These are phyloP conservation scores for Bombus superbus DNA, from an alignment of 1,140 invertebrate genomes.

Conservation along the genomic window DNA sequence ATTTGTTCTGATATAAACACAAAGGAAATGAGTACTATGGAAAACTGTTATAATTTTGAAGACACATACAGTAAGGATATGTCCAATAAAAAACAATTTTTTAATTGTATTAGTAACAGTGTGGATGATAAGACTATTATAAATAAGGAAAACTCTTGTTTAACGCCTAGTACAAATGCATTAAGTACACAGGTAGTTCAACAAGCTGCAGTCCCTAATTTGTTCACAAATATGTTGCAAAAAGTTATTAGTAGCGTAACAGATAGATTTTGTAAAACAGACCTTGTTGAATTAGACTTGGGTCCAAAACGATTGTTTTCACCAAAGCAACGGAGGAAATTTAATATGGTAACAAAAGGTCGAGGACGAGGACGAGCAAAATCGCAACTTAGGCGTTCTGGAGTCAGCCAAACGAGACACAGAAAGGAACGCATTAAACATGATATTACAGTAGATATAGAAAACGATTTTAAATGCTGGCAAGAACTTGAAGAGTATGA, in stretches of 20 bases:
- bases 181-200: not conserved
- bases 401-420: constrained; percentile 72
- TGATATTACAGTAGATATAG: constrained; percentile 61
- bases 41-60: not conserved
- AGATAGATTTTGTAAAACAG: constrained; percentile 31
- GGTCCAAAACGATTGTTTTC: constrained; percentile 49
- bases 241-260: constrained; percentile 51
- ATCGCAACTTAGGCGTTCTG: constrained; percentile 70
- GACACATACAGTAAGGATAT: not conserved
- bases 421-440: constrained; percentile 68
- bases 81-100: not conserved
- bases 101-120: not conserved
- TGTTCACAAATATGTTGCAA: constrained; percentile 48
- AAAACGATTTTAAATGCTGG: constrained; percentile 67
- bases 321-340: constrained; percentile 56
- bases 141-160: not conserved
- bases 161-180: not conserved
- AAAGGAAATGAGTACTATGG: not conserved
- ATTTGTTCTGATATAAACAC: not conserved
- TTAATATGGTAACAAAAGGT: constrained; percentile 56
- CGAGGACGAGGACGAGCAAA: constrained; percentile 66
- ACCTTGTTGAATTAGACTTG: not conserved
- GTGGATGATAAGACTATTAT: not conserved
- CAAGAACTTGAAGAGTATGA: constrained; percentile 56
- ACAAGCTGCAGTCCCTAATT: not conserved